Evolutionary conservation across 1,140 invertebrate genomes (phyloP).

Genomic region (Hycleus cichorii): DNA sequence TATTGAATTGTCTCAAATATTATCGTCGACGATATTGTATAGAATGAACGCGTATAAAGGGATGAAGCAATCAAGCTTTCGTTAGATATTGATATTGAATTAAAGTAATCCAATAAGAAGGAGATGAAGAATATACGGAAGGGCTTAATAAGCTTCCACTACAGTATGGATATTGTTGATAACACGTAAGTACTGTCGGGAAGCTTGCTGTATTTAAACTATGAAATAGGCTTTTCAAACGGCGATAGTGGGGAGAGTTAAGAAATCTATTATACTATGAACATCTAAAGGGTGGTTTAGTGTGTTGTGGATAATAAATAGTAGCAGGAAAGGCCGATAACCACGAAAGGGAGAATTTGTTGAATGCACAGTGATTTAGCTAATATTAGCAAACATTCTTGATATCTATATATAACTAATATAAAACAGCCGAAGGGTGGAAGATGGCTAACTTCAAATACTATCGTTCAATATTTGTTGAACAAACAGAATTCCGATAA

Average conservation of each 20-base stretch:
- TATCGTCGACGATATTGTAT: too few relatives aligned
- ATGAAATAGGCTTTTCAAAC: conserved; percentile 14
- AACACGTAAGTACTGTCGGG: conserved; percentile 1
- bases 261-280: too few relatives aligned
- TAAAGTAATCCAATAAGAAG: conserved; percentile 15
- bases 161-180: conserved; percentile 13
- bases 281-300: too few relatives aligned
- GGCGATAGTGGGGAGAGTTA: too few relatives aligned
- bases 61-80: conserved; percentile 1
- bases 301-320: too few relatives aligned
- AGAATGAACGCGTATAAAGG: too few relatives aligned
- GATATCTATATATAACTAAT: background rate
- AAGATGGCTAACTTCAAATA: conserved; percentile 1
- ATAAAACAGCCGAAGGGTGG: conserved; percentile 1
- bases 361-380: too few relatives aligned
- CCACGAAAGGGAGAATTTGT: too few relatives aligned
- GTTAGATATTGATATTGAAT: conserved; percentile 14
- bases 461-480: background rate
- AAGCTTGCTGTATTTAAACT: conserved; percentile 11
- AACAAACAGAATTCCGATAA: background rate
- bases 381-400: too few relatives aligned
- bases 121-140: conserved; percentile 2
- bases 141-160: conserved; percentile 8
- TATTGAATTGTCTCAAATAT: background rate
- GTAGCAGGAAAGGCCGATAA: too few relatives aligned